Conservation (phyloP, 2,113 vertebrate species). For the Hystrix brachyura region DNA sequence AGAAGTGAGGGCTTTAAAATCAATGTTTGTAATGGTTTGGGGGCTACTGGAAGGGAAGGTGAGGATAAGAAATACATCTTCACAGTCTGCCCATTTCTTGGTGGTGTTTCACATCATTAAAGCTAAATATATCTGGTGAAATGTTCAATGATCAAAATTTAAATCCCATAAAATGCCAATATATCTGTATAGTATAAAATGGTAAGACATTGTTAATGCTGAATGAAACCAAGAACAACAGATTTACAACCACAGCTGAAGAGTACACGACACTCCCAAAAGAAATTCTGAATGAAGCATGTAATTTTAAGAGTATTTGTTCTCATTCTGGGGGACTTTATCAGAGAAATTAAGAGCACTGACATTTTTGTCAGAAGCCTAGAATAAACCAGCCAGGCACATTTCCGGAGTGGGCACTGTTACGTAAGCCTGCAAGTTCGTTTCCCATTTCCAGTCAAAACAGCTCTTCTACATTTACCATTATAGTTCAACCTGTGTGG, state of each 20-base stretch:
- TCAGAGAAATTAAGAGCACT: not conserved
- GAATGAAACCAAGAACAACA: conserved; percentile 1
- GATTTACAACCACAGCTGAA: not conserved
- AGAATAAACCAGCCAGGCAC: not conserved
- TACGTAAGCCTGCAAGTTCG: not conserved
- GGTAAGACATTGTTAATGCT: not conserved
- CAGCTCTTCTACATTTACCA: not conserved
- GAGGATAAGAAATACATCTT: not conserved
- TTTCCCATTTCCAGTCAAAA: not conserved
- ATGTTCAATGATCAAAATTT: not conserved
- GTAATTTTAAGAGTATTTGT: not conserved
- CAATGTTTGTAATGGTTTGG: not conserved
- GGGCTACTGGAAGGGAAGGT: not conserved
- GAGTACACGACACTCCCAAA: not conserved
- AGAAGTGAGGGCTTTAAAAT: not conserved
- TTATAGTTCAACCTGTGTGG: not conserved
- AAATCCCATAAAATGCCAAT: not conserved
- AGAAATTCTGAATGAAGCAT: not conserved
- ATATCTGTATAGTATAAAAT: not conserved
- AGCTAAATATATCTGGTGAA: not conserved
- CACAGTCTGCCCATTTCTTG: not conserved
- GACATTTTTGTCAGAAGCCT: not conserved
- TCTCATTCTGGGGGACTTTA: not conserved
- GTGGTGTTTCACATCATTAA: not conserved
- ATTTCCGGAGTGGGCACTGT: not conserved